These are phyloP conservation scores for Phaethon lepturus DNA, from an alignment of 2,113 vertebrate genomes.

Conservation along the genomic window DNA sequence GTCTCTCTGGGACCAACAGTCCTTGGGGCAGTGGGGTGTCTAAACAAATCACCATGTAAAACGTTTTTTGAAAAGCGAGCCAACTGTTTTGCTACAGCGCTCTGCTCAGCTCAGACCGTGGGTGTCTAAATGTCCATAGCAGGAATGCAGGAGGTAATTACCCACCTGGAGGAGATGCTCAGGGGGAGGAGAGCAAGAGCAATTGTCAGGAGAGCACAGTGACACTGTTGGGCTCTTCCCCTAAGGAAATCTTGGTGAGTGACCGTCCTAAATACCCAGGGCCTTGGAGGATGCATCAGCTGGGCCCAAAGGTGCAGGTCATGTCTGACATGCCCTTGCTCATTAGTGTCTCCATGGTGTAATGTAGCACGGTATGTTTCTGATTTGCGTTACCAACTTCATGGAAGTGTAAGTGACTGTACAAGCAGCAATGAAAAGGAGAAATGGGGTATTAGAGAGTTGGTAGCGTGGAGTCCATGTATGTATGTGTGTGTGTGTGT, in stretches of 20 bases:
- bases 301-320: neutral
- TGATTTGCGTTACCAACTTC: neutral
- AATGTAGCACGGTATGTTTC: neutral
- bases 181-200: neutral
- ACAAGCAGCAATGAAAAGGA: neutral
- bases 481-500: rapidly evolving
- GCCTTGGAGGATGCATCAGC: neutral
- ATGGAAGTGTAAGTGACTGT: neutral
- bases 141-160: neutral
- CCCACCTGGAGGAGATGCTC: neutral
- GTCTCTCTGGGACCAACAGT: neutral
- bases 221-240: neutral
- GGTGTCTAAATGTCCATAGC: neutral
- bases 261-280: neutral
- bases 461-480: neutral
- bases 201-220: neutral
- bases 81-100: neutral
- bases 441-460: neutral
- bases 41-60: neutral
- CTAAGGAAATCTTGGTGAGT: neutral
- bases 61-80: neutral
- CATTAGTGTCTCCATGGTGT: neutral
- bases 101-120: neutral
- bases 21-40: neutral
- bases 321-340: neutral